Base-by-base conservation (phyloP, 2,113 vertebrate species). In the Muntiacus muntjak region DNA sequence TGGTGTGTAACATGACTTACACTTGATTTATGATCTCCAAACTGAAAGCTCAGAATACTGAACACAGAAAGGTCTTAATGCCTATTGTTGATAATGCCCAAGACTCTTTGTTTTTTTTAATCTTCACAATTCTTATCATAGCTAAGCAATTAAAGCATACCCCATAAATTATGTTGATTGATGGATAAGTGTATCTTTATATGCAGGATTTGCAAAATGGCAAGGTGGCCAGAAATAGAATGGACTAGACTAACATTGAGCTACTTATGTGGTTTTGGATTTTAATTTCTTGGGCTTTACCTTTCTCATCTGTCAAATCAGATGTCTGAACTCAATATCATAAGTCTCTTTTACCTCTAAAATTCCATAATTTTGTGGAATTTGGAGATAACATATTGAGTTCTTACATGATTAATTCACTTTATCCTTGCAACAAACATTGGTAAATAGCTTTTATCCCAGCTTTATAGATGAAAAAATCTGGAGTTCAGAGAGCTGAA, bases 201-300 rank as follows among this genome's bases (percentile, higher is more conserved):
- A 62, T 83, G 45, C 25, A 79, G 13, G 62, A 79, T 92, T 91
- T 94, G 4, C 7, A 85, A 84, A 95, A 86, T 83, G 26, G 81
- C 79, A 47, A 88, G 33, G 54, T 67, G 71, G 45, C 5, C 8
- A 19, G 43, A 86, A 57, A 94, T 8, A 89, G 71, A 96, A 57
- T 76, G n/a, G 13, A 9, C 52, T 40, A 54, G 84, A 90, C 79
- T 94, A 23, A 9, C 14, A 87, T 23, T 62, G 21, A 83, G 12
- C 55, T 93, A 96, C 52, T 83, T 78, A 50, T 14, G 13, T 82
- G n/a, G 64, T 78, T 76, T 74, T 84, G 36, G 25, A 47, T 87
- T 97, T 95, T 94, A 94, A 92, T 86, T 95, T 13, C 52, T 43
- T 88, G n/a, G 58, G 14, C 14, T 86, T 98, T n/a, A 55, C 26